These are phyloP conservation scores for Torymus texanus DNA, from an alignment of 2,888 invertebrate genomes.

Conservation along the genomic window DNA sequence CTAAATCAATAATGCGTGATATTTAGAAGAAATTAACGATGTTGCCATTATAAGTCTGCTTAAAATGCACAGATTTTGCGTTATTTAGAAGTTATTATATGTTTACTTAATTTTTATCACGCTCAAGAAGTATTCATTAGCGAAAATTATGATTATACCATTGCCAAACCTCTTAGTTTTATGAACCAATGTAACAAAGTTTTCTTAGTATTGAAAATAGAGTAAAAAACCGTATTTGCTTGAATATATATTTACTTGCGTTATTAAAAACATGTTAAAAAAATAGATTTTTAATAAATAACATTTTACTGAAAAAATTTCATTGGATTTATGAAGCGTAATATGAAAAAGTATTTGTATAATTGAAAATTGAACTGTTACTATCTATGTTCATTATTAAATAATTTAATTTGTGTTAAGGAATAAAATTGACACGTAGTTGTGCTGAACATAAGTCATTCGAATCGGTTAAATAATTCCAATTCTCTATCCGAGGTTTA, in stretches of 20 bases:
- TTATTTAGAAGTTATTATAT: conserved; percentile 37
- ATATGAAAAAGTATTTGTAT: conserved; percentile 26
- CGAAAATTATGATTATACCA: conserved; percentile 20
- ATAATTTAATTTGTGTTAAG: conserved; percentile 13
- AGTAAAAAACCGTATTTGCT: background rate
- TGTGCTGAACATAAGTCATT: background rate
- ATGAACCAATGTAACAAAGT: conserved; percentile 6
- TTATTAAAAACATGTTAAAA: too few species aligned
- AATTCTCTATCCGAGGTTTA: conserved; percentile 8
- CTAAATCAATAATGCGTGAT: conserved; percentile 59
- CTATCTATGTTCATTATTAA: conserved; percentile 18
- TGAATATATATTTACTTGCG: too few species aligned
- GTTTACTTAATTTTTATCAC: conserved; percentile 25
- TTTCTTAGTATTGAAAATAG: background rate
- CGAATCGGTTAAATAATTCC: background rate
- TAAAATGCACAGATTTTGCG: conserved; percentile 57
- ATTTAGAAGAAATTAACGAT: conserved; percentile 57
- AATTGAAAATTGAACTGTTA: conserved; percentile 1
- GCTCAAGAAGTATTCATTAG: conserved; percentile 1
- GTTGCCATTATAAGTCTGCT: conserved; percentile 57
- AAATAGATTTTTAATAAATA: too few species aligned
- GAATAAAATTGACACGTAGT: background rate
- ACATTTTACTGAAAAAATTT: too few species aligned
- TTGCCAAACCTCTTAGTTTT: conserved; percentile 16
- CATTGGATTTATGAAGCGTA: background rate